Base-by-base conservation (phyloP, 2,888 invertebrate species). In the Tachystola acroxantha region DNA sequence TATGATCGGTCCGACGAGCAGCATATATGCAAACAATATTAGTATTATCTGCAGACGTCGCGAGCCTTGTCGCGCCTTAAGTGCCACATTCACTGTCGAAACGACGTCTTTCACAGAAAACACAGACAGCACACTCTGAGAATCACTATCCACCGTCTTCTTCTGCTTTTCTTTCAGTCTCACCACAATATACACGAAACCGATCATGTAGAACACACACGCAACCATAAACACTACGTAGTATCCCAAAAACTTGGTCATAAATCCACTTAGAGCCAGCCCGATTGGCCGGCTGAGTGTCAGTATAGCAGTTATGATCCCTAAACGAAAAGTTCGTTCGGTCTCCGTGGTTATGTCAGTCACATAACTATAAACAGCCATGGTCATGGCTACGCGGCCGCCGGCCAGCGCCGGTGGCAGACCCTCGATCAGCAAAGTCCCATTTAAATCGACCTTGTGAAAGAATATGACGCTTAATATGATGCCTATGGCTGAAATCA, bases 331-430 rank as follows among this genome's bases (percentile, higher is more conserved):
- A 45, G 91, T 91, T 50, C 91, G 77, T 64, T 90, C 90, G 34
- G 88, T 82, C 37, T 89, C 69, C 41, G 79, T 82, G 22, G 91
- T 89, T 20, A 90, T 86, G 41, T 90, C 89, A 29, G 90, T 88
- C 11, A 92, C 75, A 54, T 91, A 91, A 53, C 89, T 90, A 72
- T 91, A 89, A 30, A 91, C 82, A 4, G 89, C 89, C 82, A 89
- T 88, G 36, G 89, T 88, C 84, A 89, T 88, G 7, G 88, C 88
- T 11, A 90, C 88, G 33, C 88, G 86, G 0, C 91, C 90, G 6
- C 91, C 91, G 5, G 90, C 89, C 29, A 91, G 62, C 0, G 91
- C 89, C 1, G 90, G 90, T 1, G 90, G 79, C 0, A 91, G 64
- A 0, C 88, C 88, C 55, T 90, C 90, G 12, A 88, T 74, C 11